Evolutionary conservation across 2,888 invertebrate species (phyloP).

Genomic region (Caenorhabditis sulstoni): DNA sequence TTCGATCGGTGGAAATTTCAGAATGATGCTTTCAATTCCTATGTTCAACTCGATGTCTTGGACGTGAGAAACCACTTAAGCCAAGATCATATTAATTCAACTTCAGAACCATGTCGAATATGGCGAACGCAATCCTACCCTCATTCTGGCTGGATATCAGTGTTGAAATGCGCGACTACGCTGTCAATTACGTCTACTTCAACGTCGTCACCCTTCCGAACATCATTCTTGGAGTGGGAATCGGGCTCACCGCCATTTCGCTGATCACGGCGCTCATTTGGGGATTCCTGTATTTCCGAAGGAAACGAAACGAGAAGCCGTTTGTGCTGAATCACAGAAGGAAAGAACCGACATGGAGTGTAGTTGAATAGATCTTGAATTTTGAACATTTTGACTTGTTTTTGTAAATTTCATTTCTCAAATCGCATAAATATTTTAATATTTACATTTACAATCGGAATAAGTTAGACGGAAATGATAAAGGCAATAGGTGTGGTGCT

Average conservation of each 20-base stretch:
- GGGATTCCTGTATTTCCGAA: conserved; percentile 48
- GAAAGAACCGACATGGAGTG: conserved; percentile 29
- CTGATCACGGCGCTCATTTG: conserved; percentile 37
- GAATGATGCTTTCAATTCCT: conserved; percentile 71
- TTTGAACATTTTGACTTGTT: conserved; percentile 2
- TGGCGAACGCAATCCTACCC: conserved; percentile 61
- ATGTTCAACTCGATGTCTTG: conserved; percentile 57
- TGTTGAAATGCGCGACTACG: conserved; percentile 64
- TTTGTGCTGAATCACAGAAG: conserved; percentile 21
- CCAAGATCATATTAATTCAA: too few relatives aligned
- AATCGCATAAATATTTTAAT: conserved; percentile 58
- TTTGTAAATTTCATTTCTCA: conserved; percentile 47
- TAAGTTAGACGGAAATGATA: too few relatives aligned
- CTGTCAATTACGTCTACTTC: conserved; percentile 62
- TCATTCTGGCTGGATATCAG: conserved; percentile 64
- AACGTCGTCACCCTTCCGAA: conserved; percentile 61
- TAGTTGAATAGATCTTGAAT: conserved; percentile 10
- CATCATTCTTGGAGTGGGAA: conserved; percentile 66
- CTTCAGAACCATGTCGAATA: conserved; percentile 51
- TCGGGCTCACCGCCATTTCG: conserved; percentile 48
- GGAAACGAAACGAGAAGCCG: conserved; percentile 31
- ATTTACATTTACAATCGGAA: not conserved
- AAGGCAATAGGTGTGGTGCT: too few relatives aligned
- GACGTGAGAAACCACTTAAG: conserved; percentile 58
- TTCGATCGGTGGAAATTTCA: conserved; percentile 69